These are phyloP conservation scores for Aythya baeri DNA, from an alignment of 2,113 vertebrate genomes.

Conservation along the genomic window DNA sequence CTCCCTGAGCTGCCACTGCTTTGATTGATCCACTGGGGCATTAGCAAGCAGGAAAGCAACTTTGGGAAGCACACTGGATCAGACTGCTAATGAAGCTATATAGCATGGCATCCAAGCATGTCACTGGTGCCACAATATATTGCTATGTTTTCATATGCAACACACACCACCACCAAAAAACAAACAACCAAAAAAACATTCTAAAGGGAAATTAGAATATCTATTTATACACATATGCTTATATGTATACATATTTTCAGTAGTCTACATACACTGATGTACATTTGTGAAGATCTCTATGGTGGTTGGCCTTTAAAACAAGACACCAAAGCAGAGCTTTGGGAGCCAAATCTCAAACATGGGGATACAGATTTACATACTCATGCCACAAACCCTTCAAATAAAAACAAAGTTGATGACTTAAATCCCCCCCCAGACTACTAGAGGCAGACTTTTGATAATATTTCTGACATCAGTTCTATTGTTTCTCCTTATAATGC, in stretches of 20 bases:
- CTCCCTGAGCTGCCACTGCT: not conserved
- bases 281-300: rapidly evolving
- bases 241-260: not conserved
- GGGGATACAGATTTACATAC: not conserved
- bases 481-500: conserved; percentile 48
- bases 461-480: conserved; percentile 45
- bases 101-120: rapidly evolving
- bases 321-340: not conserved
- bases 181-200: too few relatives aligned
- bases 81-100: not conserved
- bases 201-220: not conserved
- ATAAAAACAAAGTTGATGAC: not conserved
- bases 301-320: not conserved
- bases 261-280: rapidly evolving
- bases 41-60: not conserved
- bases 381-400: not conserved
- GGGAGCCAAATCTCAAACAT: not conserved
- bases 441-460: not conserved
- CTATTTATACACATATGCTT: rapidly evolving
- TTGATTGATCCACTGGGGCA: not conserved
- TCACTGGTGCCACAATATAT: rapidly evolving
- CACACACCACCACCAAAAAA: not conserved
- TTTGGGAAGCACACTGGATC: too few relatives aligned
- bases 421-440: not conserved
- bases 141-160: not conserved